phyloP scores from a whole-genome alignment of 2,888 invertebrate genomes.

The Balanococcus diminutus region DNA sequence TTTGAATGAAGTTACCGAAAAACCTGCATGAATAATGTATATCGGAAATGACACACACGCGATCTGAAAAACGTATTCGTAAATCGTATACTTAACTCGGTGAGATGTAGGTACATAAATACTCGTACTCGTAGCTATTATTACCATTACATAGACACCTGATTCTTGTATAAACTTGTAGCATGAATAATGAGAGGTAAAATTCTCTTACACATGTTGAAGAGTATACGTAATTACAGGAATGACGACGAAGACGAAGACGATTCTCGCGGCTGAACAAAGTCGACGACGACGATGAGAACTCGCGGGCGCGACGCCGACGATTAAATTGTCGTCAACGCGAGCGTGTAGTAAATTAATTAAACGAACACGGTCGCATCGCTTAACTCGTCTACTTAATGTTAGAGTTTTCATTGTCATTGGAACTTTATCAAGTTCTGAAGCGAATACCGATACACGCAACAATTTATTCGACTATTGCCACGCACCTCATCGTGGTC shows the following conservation, averaged over 20 bases:
- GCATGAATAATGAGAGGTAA: conserved; percentile 22
- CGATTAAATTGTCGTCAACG: conserved; percentile 41
- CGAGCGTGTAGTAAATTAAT: conserved; percentile 23
- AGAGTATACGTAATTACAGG: conserved; percentile 1
- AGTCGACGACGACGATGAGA: neutral
- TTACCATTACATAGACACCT: neutral
- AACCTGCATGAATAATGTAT: conserved; percentile 23
- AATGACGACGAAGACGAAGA: neutral
- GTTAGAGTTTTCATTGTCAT: conserved; percentile 19
- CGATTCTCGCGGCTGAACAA: neutral
- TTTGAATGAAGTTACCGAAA: conserved; percentile 31
- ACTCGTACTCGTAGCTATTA: neutral
- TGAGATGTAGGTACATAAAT: neutral
- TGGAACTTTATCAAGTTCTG: conserved; percentile 6
- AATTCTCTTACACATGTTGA: conserved; percentile 37
- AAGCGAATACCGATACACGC: neutral
- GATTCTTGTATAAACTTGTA: neutral
- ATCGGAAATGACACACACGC: conserved; percentile 31
- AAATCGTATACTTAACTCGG: neutral
- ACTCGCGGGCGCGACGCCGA: neutral
- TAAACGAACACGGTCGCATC: conserved; percentile 12
- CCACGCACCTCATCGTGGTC: too few species aligned
- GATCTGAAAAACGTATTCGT: conserved; percentile 27
- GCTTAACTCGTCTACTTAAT: neutral
- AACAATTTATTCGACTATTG: neutral